These are phyloP conservation scores for Dryocosmus kuriphilus DNA, from an alignment of 2,888 invertebrate species.

Conservation along the genomic window DNA sequence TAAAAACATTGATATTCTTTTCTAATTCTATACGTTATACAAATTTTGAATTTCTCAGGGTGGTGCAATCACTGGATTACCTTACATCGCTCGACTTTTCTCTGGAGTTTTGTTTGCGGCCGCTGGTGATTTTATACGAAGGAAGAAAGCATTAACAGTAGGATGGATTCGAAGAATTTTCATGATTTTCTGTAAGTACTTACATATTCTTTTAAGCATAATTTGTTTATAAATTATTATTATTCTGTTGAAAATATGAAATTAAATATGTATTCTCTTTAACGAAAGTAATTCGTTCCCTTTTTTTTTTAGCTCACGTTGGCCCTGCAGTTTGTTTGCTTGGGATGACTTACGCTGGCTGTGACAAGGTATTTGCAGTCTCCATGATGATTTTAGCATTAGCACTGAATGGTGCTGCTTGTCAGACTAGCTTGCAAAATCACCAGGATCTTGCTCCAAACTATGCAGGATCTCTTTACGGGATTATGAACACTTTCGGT, in stretches of 20 bases:
- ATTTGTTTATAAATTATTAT: no score
- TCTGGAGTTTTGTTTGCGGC: conserved; percentile 86
- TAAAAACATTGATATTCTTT: background rate
- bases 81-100: conserved; percentile 85
- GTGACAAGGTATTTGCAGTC: conserved; percentile 67
- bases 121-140: conserved; percentile 83
- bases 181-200: conserved; percentile 72
- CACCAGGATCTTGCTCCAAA: no score
- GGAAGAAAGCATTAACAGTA: conserved; percentile 78
- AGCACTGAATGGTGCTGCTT: conserved; percentile 73
- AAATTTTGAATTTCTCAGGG: conserved; percentile 78
- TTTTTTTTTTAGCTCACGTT: conserved; percentile 66
- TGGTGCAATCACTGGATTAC: conserved; percentile 86
- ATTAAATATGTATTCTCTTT: no score
- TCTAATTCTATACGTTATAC: conserved; percentile 7
- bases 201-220: no score
- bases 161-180: conserved; percentile 71
- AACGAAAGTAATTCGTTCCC: background rate
- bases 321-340: conserved; percentile 80
- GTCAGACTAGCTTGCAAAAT: no score
- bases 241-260: no score
- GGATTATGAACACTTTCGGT: no score
- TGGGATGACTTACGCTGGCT: conserved; percentile 72
- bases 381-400: conserved; percentile 70
- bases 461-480: no score